Evolutionary conservation across 2,113 vertebrate genomes (phyloP).

Genomic region (Microtus ochrogaster): DNA sequence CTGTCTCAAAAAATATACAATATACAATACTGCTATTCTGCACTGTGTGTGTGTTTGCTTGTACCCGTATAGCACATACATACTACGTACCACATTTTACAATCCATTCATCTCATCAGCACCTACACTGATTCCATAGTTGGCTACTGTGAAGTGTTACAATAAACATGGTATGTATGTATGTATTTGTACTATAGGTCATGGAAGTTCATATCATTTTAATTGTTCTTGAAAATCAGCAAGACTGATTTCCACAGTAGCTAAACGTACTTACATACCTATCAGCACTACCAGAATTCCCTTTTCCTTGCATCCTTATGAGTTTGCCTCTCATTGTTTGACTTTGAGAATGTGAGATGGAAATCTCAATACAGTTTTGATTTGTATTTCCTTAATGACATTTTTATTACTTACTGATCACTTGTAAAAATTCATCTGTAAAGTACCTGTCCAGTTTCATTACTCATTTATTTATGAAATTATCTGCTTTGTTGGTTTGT

Average conservation of each 20-base stretch:
- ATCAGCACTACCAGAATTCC: background rate
- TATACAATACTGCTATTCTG: background rate
- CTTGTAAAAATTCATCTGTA: background rate
- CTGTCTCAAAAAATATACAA: too few relatives aligned
- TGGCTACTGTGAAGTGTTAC: background rate
- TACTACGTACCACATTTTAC: background rate
- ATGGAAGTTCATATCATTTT: background rate
- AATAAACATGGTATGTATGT: background rate
- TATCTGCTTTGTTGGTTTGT: too few relatives aligned
- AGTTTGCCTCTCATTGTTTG: background rate
- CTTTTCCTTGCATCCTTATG: background rate
- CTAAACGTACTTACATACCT: background rate
- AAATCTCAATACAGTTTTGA: background rate
- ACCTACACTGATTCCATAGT: background rate
- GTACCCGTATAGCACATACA: background rate
- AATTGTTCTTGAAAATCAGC: background rate
- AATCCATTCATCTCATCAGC: background rate
- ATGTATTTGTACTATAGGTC: background rate
- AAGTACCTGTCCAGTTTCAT: background rate
- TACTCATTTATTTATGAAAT: background rate
- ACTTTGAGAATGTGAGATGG: background rate
- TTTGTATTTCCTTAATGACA: background rate
- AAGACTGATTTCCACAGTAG: background rate
- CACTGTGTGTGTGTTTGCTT: background rate
- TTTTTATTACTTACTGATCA: background rate